Base-by-base conservation (phyloP, 1,140 invertebrate genomes). In the Platyscapa corneri region DNA sequence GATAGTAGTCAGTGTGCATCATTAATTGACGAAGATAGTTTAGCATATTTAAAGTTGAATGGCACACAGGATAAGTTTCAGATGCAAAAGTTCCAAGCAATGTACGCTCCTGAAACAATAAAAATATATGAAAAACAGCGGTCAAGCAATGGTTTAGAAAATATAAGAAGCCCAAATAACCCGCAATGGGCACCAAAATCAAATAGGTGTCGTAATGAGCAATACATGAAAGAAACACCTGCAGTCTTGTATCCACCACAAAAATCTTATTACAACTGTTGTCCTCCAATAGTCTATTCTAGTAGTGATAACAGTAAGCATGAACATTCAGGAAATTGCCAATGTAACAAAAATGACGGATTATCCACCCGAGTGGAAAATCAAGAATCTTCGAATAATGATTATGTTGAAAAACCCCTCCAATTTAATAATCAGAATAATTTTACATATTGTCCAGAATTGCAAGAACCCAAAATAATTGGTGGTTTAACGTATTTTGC, bases 61-160 rank as follows among this genome's bases (percentile, higher is more conserved):
- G 91, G 91, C 1, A 81, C 82, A 0, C 91, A 92, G 30, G 87
- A 91, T 60, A 78, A 85, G 1, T 32, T 39, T 1, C 86, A 67
- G 7, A 32, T 83, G 27, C 37, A 78, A 53, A 53, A 49, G 14
- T 49, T 34, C 1, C 53, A 72, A 2, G 7, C 30, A 18, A 53
- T 77, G 32, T 53, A 37, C 3, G 14, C 18, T 20, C 32, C 67
- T 12, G 16, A 42, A 0, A 30, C 1, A 1, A 10, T 8, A 0
- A 60, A 60, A 23, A 74, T 34, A 0, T 32, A n/a, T 27, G 42
- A 42, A 88, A 88, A 56, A 64, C 37, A 30, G 2, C 20, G 84
- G 0, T 88, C 87, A 1, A 79, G 87, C 0, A 92, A 92, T 53
- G 91, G 91, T 3, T 70, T 92, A 14, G 89, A 89, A 53, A 92